Conservation (phyloP, 1,140 invertebrate genomes). For the Euglossa dilemma region DNA sequence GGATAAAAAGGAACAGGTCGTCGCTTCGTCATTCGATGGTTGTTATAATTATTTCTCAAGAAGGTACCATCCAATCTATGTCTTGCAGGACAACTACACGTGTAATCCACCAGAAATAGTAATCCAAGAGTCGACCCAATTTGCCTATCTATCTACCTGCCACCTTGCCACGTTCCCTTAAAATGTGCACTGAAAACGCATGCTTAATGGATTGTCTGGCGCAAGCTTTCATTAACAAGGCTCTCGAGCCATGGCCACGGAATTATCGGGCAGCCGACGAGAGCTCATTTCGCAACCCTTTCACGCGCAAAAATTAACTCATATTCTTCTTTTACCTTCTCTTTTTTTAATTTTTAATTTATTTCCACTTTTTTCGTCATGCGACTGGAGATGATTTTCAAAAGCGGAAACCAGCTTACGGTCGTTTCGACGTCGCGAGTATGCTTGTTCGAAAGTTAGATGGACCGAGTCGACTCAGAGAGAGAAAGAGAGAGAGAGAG, state of each 20-base stretch:
- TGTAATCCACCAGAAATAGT: constrained; percentile 59
- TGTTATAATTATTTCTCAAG: no score
- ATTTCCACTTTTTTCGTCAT: no score
- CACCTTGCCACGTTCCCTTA: constrained; percentile 41
- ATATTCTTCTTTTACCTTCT: neutral
- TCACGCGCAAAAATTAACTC: neutral
- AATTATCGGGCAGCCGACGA: neutral
- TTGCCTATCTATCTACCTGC: constrained; percentile 33
- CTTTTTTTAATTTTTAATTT: neutral
- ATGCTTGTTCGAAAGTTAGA: neutral
- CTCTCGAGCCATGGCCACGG: neutral
- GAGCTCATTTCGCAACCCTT: neutral
- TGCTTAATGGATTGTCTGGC: constrained; percentile 29
- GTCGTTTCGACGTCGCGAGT: neutral
- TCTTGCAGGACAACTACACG: constrained; percentile 23
- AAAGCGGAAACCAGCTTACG: neutral
- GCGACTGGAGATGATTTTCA: neutral
- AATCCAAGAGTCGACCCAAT: constrained; percentile 29
- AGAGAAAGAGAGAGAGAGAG: no score
- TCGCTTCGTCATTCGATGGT: neutral
- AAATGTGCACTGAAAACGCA: constrained; percentile 32
- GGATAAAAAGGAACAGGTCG: neutral
- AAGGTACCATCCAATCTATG: neutral
- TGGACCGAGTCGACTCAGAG: neutral
- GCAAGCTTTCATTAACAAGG: constrained; percentile 13